Evolutionary conservation across 53 echinoderm and acorn worm genomes (phyloP).

Genomic region (Zoroaster sp.): DNA sequence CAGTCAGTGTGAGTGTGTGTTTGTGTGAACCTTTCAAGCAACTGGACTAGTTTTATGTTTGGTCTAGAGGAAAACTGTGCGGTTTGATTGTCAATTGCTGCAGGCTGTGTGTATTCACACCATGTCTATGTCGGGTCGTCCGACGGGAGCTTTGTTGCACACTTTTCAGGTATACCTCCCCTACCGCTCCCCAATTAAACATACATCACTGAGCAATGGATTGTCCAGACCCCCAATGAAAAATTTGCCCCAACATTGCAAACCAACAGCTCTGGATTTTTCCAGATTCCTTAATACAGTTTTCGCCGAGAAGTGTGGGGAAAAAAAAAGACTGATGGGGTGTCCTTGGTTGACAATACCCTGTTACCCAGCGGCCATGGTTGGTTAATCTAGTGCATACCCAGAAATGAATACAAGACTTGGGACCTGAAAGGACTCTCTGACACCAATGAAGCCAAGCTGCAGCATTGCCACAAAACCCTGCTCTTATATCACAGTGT

Average conservation of each 20-base stretch:
- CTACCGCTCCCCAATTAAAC: slow-evolving; percentile 30
- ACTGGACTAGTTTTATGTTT: slow-evolving; percentile 8
- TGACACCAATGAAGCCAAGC: slow-evolving; percentile 1
- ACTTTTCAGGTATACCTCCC: slow-evolving; percentile 7
- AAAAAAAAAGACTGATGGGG: slow-evolving; percentile 22
- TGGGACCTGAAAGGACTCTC: background rate
- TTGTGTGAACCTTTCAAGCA: background rate
- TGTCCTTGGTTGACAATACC: slow-evolving; percentile 41
- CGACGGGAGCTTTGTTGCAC: background rate
- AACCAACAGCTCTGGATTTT: background rate
- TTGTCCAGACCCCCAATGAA: background rate
- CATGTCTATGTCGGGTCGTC: background rate
- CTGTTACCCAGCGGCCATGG: slow-evolving; percentile 27
- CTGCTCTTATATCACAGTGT: slow-evolving; percentile 37
- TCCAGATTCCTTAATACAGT: slow-evolving; percentile 36
- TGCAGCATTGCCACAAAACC: slow-evolving; percentile 1
- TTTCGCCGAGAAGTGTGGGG: background rate
- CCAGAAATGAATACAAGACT: slow-evolving; percentile 14
- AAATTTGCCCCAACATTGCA: slow-evolving; percentile 45
- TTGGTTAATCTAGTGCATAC: slow-evolving; percentile 39
- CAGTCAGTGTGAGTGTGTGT: background rate
- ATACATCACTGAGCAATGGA: slow-evolving; percentile 48
- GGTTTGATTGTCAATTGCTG: slow-evolving; percentile 40
- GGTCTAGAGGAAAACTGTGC: background rate
- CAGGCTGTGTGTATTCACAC: slow-evolving; percentile 46